Conservation (phyloP, 2,113 vertebrate genomes). For the Tupaia chinensis region DNA sequence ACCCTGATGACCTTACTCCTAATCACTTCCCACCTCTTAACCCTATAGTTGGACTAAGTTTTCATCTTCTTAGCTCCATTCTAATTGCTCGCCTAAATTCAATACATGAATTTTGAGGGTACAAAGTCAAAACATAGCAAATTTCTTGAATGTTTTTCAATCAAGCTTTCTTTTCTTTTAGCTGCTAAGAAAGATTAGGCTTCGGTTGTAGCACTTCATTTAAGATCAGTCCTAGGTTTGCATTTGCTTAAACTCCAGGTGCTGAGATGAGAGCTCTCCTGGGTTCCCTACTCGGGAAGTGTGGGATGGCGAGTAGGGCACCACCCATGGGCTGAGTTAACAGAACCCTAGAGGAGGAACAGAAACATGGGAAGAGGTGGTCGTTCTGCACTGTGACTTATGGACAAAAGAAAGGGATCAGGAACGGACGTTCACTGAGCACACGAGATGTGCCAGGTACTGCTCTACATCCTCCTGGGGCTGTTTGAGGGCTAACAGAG, state of each 20-base stretch:
- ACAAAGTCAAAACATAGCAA: no score
- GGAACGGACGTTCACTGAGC: not conserved
- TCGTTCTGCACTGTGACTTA: fast-evolving
- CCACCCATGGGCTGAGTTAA: fast-evolving
- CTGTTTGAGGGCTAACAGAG: not conserved
- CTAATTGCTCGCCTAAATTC: no score
- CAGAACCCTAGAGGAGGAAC: not conserved
- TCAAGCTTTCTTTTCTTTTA: not conserved
- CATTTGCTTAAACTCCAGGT: not conserved
- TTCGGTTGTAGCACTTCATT: fast-evolving
- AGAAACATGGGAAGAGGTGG: not conserved
- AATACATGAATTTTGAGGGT: no score
- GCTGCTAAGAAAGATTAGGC: not conserved
- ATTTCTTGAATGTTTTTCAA: not conserved
- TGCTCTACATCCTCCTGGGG: not conserved
- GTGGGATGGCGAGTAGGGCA: not conserved
- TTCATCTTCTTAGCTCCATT: no score
- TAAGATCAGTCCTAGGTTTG: no score
- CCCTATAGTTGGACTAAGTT: no score
- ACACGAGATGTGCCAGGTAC: no score
- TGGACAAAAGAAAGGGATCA: not conserved
- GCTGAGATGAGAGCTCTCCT: not conserved
- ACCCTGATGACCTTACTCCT: no score
- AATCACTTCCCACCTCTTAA: no score
- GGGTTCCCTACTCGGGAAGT: not conserved